These are phyloP conservation scores for Nothoprocta perdicaria DNA, from an alignment of 2,113 vertebrate species.

Conservation along the genomic window DNA sequence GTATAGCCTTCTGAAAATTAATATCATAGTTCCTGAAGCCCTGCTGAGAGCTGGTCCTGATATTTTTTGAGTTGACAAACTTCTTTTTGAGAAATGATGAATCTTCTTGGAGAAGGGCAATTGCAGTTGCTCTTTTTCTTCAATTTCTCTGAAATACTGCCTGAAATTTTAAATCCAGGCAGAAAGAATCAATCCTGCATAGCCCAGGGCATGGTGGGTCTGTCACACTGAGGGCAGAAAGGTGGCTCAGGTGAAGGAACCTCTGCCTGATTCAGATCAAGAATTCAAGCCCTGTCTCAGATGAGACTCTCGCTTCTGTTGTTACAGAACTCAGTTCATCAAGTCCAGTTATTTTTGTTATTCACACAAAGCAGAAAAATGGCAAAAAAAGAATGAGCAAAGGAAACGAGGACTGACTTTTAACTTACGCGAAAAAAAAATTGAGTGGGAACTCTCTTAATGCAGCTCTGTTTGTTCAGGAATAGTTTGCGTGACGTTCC, in stretches of 20 bases:
- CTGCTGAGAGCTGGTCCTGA: neutral
- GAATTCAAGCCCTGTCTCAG: neutral
- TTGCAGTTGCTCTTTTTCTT: neutral
- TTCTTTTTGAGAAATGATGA: neutral
- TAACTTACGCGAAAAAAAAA: neutral
- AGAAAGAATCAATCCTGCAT: neutral
- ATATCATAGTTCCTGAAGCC: neutral
- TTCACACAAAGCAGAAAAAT: neutral
- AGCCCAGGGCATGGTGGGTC: neutral
- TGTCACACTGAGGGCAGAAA: neutral
- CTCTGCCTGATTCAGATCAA: neutral
- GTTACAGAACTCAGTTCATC: neutral
- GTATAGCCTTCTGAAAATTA: slow-evolving; percentile 12
- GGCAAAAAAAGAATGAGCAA: neutral
- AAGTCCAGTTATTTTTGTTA: neutral
- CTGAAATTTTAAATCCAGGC: neutral
- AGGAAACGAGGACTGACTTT: neutral
- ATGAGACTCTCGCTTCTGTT: neutral
- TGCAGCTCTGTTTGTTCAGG: neutral
- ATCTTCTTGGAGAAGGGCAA: neutral
- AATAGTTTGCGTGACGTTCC: neutral
- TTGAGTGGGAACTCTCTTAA: neutral
- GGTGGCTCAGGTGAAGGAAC: neutral
- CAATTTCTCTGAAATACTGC: neutral
- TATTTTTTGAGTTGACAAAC: slow-evolving; percentile 1